phyloP scores from a whole-genome alignment of 2,113 vertebrate species.

The Tragulus kanchil region DNA sequence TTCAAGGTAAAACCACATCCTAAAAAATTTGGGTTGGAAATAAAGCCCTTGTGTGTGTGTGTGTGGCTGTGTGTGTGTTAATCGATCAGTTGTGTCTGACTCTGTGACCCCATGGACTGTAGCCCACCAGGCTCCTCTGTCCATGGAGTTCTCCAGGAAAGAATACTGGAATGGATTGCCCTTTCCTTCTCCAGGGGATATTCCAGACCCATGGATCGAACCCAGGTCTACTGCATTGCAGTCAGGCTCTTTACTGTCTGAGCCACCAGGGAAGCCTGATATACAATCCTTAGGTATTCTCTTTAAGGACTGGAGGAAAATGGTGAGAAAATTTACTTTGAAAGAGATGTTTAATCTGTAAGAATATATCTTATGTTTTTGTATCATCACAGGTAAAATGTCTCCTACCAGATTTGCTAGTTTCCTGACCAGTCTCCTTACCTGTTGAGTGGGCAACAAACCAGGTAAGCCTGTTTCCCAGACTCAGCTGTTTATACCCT shows the following conservation, averaged over 20 bases:
- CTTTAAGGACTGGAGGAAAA: conserved; percentile 39
- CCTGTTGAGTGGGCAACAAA: neutral
- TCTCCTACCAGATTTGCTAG: neutral
- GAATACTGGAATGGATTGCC: neutral
- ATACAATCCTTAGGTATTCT: neutral
- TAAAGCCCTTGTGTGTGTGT: neutral
- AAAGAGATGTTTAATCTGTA: neutral
- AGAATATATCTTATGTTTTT: neutral
- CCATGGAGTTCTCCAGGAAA: neutral
- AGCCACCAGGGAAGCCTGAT: neutral
- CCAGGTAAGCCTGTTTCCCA: neutral
- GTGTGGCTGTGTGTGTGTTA: neutral
- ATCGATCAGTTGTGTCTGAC: neutral
- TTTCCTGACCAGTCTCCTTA: neutral
- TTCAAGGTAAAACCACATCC: neutral
- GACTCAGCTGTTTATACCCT: neutral
- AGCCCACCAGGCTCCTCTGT: neutral
- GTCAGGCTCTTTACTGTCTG: neutral
- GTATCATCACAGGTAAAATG: neutral
- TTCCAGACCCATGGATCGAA: neutral
- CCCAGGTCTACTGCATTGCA: neutral
- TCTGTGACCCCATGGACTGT: neutral
- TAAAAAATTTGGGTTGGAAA: neutral
- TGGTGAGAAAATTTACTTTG: neutral
- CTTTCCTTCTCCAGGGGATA: neutral